These are phyloP conservation scores for Paragorgia papillata DNA, from an alignment of 92 coral and sea anemone genomes.

Conservation along the genomic window DNA sequence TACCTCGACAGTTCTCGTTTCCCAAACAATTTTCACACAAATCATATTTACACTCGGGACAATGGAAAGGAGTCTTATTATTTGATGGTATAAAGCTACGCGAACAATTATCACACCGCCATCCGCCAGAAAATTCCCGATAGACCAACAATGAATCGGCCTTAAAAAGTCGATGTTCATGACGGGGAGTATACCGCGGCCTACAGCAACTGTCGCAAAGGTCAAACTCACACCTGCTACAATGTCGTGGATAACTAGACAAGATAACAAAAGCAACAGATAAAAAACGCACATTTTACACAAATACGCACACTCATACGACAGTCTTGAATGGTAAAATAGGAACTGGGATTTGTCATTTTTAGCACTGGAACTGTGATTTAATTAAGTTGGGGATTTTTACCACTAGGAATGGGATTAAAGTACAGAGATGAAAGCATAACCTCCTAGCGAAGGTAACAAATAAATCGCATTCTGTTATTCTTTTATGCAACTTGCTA, in stretches of 20 bases:
- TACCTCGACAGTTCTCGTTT: slow-evolving; percentile 15
- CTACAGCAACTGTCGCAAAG: slow-evolving; percentile 71
- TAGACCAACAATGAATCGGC: slow-evolving; percentile 78
- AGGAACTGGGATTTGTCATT: too few relatives aligned
- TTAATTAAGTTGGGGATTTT: too few relatives aligned
- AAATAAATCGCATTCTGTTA: too few relatives aligned
- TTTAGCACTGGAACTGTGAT: too few relatives aligned
- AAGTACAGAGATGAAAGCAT: too few relatives aligned
- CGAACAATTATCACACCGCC: slow-evolving; percentile 90
- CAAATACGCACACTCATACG: too few relatives aligned
- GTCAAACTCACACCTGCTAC: slow-evolving; percentile 79
- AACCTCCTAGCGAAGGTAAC: too few relatives aligned
- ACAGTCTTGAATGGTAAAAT: too few relatives aligned
- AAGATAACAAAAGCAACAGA: too few relatives aligned
- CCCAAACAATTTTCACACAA: slow-evolving; percentile 76
- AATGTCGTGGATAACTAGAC: slow-evolving; percentile 78
- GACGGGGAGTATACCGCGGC: slow-evolving; percentile 62
- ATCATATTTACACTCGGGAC: slow-evolving; percentile 78
- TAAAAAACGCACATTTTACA: too few relatives aligned
- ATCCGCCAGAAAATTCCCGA: slow-evolving; percentile 73
- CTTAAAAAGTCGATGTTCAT: slow-evolving; percentile 68
- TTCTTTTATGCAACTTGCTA: too few relatives aligned
- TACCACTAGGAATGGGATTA: too few relatives aligned
- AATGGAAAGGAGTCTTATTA: slow-evolving; percentile 80
- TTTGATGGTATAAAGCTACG: slow-evolving; percentile 51